Base-by-base conservation (phyloP, 2,888 invertebrate species). In the Melolontha melolontha region DNA sequence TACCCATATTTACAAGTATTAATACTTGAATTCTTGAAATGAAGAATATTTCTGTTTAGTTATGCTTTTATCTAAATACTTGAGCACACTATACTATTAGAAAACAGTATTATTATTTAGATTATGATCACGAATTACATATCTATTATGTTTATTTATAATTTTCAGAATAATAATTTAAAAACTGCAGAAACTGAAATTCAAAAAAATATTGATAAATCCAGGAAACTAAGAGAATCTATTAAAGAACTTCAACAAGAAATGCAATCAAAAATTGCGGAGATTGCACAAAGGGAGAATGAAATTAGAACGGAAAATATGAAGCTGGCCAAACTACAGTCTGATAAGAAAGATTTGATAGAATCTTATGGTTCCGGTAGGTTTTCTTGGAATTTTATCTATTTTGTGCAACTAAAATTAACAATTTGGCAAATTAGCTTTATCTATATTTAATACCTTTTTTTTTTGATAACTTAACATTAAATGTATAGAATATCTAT, bases 301-400 rank as follows among this genome's bases (percentile, higher is more conserved):
- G 86, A 69, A 80, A 88, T 70, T 47, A 42, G 51, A 14, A 63
- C 44, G 14, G 42, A 50, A 10, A 40, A 55, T 12, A 50, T 54
- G 40, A 69, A 69, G 27, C 40, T 66, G 39, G 85, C 85, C 54
- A 88, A 88, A 74, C 78, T 89, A 70, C 79, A 81, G 12, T 85
- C 84, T 22, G 86, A 88, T 72, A 83, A 86, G 67, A 77, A 75
- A 10, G 79, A 80, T 29, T 73, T 87, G 17, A 75, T 84, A 41
- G 82, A 84, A 65, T 84, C 83, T 69, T 83, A 84, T 66, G 87
- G 87, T 41, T 84, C 86, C 68, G 86, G 88, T 88, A 78, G 81
- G 79, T 65, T 54, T 70, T 11, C 5, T 51, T 51, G 17, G 22
- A 22, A 22, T 22, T 22, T 1, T 22, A 22, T n/a, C n/a, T n/a